phyloP scores from a whole-genome alignment of 2,888 invertebrate species.

The Drosophila demipolita region DNA sequence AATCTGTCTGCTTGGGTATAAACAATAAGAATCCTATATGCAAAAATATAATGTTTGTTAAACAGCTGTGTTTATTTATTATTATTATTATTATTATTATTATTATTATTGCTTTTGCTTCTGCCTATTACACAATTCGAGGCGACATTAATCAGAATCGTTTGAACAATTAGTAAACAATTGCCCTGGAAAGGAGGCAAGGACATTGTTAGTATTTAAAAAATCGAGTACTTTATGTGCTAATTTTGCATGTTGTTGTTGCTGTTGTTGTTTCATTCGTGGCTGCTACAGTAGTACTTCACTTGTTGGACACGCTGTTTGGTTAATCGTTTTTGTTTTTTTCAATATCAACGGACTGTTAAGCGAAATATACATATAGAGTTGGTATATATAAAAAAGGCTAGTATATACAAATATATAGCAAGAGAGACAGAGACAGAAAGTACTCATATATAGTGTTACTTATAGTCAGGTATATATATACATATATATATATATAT shows the following conservation, averaged over 20 bases:
- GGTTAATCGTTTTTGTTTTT: slow-evolving; percentile 7
- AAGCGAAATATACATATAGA: slow-evolving; percentile 46
- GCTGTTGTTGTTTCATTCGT: slow-evolving; percentile 24
- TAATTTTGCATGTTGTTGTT: slow-evolving; percentile 22
- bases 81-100: slow-evolving; percentile 35
- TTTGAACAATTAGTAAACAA: slow-evolving; percentile 70
- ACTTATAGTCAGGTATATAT: slow-evolving; percentile 52
- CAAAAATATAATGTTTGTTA: slow-evolving; percentile 26
- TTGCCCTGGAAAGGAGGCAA: slow-evolving; percentile 7
- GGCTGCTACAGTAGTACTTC: slow-evolving; percentile 36
- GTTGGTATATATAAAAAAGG: slow-evolving; percentile 35
- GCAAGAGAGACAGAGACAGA: slow-evolving; percentile 23
- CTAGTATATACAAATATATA: slow-evolving; percentile 53
- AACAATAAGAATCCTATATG: slow-evolving; percentile 18
- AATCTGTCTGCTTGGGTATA: slow-evolving; percentile 25
- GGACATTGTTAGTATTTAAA: slow-evolving; percentile 49
- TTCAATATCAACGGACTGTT: slow-evolving; percentile 54
- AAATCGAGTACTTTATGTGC: slow-evolving; percentile 34
- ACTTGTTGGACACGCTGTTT: slow-evolving; percentile 25
- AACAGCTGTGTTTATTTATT: slow-evolving; percentile 38
- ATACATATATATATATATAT: slow-evolving; percentile 49
- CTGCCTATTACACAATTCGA: slow-evolving; percentile 26
- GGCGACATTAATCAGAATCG: slow-evolving; percentile 55
- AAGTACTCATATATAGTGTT: slow-evolving; percentile 42
- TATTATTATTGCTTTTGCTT: slow-evolving; percentile 31